Conservation (phyloP, 1,140 invertebrate species). For the Delia radicum region DNA sequence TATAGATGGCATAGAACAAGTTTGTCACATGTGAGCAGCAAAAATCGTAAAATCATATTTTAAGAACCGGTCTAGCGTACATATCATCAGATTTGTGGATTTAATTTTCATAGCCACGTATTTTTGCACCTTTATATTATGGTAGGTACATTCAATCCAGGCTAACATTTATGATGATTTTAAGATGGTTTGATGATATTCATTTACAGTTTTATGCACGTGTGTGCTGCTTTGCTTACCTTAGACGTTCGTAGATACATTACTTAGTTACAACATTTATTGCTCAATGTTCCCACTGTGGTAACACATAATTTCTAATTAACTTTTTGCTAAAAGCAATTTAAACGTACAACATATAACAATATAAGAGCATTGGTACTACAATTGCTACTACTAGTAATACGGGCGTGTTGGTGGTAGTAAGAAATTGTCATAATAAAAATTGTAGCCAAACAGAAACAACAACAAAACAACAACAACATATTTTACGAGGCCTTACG, state of each 20-base stretch:
- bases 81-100: no score
- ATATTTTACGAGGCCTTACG: conserved; percentile 6
- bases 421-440: conserved; percentile 17
- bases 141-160: neutral
- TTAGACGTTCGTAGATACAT: no score
- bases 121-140: no score
- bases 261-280: neutral
- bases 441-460: conserved; percentile 3
- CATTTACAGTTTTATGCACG: neutral
- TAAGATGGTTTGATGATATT: neutral
- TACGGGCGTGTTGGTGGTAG: neutral
- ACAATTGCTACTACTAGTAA: neutral
- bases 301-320: conserved; percentile 20
- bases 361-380: neutral
- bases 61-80: no score
- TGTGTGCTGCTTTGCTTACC: no score
- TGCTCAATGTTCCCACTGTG: neutral
- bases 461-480: no score
- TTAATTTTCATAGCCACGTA: no score
- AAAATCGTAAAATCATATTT: no score
- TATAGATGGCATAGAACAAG: no score
- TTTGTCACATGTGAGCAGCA: no score
- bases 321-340: conserved; percentile 15
- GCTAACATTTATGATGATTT: neutral
- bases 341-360: neutral